Conservation (phyloP, 1,140 invertebrate species). For the Diachasma alloeum region DNA sequence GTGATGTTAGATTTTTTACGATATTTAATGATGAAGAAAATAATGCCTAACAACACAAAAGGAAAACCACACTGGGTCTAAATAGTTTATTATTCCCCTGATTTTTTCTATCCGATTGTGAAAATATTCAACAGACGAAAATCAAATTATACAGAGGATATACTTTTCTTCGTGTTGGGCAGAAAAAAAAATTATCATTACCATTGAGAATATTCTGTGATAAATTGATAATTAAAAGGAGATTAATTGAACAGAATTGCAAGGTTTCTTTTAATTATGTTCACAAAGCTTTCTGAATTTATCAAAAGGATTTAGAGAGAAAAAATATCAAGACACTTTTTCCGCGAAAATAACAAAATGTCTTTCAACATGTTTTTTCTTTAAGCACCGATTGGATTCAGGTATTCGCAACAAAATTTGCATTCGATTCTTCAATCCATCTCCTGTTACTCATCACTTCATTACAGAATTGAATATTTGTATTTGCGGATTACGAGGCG, state of each 20-base stretch:
- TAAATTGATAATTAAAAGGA: no score
- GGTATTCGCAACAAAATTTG: no score
- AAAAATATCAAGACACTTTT: no score
- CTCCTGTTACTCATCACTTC: neutral
- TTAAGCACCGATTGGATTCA: no score
- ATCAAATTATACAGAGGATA: neutral
- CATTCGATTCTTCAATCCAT: no score
- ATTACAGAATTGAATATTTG: neutral
- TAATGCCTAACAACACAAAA: neutral
- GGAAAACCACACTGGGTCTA: neutral
- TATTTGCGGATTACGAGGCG: slow-evolving; percentile 8
- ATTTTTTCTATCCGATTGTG: neutral
- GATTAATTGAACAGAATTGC: no score
- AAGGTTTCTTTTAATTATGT: no score
- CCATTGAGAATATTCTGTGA: neutral
- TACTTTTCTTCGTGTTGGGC: neutral
- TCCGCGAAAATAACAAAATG: no score
- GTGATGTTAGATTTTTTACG: slow-evolving; percentile 30
- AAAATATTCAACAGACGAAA: neutral
- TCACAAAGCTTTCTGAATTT: no score
- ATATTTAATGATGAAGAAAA: slow-evolving; percentile 26
- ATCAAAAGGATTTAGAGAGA: no score
- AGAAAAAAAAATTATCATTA: neutral
- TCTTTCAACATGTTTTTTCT: no score
- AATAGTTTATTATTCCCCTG: neutral